Conservation (phyloP, 2,113 vertebrate species). For the Peucedramus taeniatus region DNA sequence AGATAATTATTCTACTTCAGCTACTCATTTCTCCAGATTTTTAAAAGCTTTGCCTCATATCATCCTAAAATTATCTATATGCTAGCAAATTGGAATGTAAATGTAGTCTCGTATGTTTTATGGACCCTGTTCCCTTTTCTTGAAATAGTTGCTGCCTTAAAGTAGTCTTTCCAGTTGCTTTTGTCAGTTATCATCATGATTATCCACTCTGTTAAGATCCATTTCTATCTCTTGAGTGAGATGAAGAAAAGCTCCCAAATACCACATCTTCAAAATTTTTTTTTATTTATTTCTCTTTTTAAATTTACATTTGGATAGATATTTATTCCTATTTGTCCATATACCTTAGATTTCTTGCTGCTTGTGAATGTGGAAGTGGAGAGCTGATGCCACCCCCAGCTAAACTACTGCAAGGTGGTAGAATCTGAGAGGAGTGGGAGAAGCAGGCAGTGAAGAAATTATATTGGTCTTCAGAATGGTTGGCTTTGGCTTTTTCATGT, state of each 20-base stretch:
- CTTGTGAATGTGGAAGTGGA: neutral
- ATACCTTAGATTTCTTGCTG: neutral
- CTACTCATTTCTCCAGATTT: conserved; percentile 49
- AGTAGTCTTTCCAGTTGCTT: neutral
- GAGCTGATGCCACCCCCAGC: neutral
- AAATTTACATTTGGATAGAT: neutral
- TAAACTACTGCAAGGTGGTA: neutral
- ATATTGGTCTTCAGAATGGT: neutral
- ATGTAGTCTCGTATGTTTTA: neutral
- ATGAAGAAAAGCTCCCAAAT: conserved; percentile 1
- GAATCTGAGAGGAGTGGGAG: neutral
- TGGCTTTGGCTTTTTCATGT: neutral
- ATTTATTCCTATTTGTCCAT: neutral
- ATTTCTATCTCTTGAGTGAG: neutral
- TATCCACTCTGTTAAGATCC: neutral
- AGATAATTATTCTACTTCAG: conserved; percentile 59
- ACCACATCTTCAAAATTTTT: neutral
- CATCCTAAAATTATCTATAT: conserved; percentile 41
- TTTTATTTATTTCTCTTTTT: neutral
- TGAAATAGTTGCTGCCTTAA: neutral
- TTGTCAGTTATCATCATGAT: neutral
- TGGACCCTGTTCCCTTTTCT: neutral
- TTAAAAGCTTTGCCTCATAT: conserved; percentile 49
- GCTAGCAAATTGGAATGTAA: conserved; percentile 7
- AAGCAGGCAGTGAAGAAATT: neutral